phyloP scores from a whole-genome alignment of 2,888 invertebrate species.

The Amphipoea oculea region DNA sequence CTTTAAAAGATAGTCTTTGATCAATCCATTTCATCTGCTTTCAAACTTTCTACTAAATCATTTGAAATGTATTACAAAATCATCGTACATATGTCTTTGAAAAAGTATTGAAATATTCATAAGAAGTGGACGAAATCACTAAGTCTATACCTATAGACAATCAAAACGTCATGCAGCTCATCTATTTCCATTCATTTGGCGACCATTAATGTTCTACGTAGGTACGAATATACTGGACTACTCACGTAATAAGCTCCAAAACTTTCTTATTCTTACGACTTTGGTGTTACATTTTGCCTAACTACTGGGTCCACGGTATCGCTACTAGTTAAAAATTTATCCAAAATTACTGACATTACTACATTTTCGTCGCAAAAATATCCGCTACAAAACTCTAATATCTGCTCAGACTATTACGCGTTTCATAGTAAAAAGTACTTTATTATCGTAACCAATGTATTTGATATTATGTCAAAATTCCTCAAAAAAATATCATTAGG shows the following conservation, averaged over 20 bases:
- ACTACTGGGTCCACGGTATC: conserved; percentile 86
- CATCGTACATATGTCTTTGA: conserved; percentile 39
- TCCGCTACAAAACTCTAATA: conserved; percentile 83
- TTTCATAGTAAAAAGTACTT: conserved; percentile 74
- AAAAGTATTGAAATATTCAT: conserved; percentile 62
- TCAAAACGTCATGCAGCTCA: conserved; percentile 70
- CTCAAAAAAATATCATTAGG: conserved; percentile 84
- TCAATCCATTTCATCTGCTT: conserved; percentile 17
- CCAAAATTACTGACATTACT: conserved; percentile 89
- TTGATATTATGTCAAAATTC: conserved; percentile 73
- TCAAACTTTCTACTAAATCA: conserved; percentile 11
- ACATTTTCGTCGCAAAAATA: conserved; percentile 86
- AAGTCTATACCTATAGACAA: conserved; percentile 77
- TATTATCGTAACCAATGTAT: conserved; percentile 70
- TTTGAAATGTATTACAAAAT: conserved; percentile 39
- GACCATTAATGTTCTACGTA: conserved; percentile 64
- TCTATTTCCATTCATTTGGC: conserved; percentile 64
- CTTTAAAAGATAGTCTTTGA: conserved; percentile 26
- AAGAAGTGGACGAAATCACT: conserved; percentile 83
- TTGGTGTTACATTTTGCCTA: conserved; percentile 87
- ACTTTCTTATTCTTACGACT: conserved; percentile 81
- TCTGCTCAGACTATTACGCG: conserved; percentile 80
- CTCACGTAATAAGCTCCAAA: conserved; percentile 84
- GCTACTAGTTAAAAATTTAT: conserved; percentile 83
- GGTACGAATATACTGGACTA: conserved; percentile 72